Percentiles rank a stretch among this genome's conserved stretches.
Conservation (phyloP, 2,797 vertebrate genomes). For the Lepilemur ruficaudatus region DNA sequence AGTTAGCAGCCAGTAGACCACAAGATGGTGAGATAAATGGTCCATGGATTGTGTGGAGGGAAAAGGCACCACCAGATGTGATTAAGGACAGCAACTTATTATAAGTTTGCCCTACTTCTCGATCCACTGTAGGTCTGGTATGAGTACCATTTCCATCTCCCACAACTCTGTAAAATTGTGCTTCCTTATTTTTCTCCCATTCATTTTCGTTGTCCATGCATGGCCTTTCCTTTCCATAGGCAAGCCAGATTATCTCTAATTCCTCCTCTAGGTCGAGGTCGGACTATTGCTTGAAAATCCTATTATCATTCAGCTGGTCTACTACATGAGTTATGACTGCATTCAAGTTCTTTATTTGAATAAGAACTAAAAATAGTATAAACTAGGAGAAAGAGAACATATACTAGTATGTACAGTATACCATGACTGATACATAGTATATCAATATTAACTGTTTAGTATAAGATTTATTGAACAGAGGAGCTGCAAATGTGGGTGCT, state of each 20-base stretch:
- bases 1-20: background rate
- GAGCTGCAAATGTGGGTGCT: background rate
- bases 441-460: background rate
- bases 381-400: background rate
- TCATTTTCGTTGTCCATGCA: background rate
- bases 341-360: slow-evolving; percentile 19
- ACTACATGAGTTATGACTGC: background rate
- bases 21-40: background rate
- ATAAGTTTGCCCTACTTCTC: slow-evolving; percentile 16
- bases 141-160: background rate
- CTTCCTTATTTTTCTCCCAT: background rate
- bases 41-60: background rate
- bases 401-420: background rate
- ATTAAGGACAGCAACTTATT: background rate
- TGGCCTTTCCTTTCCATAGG: background rate
- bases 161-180: background rate
- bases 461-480: background rate
- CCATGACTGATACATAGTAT: background rate
- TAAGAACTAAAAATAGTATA: background rate
- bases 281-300: background rate
- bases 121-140: background rate
- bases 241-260: background rate
- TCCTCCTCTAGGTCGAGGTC: background rate
- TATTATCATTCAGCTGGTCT: background rate
- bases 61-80: background rate